Evolutionary conservation across 2,888 invertebrate genomes (phyloP).

Genomic region (Anaspis maculata): DNA sequence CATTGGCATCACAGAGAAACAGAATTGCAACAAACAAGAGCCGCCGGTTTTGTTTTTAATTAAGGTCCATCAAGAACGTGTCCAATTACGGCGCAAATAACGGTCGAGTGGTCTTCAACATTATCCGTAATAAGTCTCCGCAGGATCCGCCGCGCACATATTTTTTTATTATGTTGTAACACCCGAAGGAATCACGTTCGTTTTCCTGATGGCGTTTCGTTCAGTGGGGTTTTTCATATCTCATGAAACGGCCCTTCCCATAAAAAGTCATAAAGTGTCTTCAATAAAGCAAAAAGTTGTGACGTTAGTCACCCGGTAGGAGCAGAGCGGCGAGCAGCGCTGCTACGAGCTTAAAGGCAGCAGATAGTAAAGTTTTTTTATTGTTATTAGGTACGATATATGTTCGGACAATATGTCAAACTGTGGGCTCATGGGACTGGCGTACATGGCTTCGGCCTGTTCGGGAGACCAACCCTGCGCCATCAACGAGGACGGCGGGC

Average conservation of each 20-base stretch:
- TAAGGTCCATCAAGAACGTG: conserved; percentile 8
- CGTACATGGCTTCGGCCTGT: conserved; percentile 60
- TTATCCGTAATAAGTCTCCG: conserved; percentile 8
- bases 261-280: conserved; percentile 11
- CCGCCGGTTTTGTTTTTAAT: too few relatives aligned
- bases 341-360: too few relatives aligned
- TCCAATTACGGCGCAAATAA: conserved; percentile 11
- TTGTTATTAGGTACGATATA: conserved; percentile 51
- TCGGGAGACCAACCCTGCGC: conserved; percentile 53
- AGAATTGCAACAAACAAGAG: too few relatives aligned
- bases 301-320: conserved; percentile 4
- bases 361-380: too few relatives aligned
- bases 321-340: neutral
- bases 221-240: conserved; percentile 11
- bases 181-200: conserved; percentile 12
- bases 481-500: conserved; percentile 60
- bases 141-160: conserved; percentile 3
- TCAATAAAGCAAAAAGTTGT: conserved; percentile 12
- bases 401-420: conserved; percentile 43
- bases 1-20: too few relatives aligned
- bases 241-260: conserved; percentile 4
- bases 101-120: too few relatives aligned
- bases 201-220: conserved; percentile 4
- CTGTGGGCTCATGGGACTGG: conserved; percentile 55
- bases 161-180: conserved; percentile 15